Conservation (phyloP, 2,113 vertebrate genomes). For the Lepus europaeus region DNA sequence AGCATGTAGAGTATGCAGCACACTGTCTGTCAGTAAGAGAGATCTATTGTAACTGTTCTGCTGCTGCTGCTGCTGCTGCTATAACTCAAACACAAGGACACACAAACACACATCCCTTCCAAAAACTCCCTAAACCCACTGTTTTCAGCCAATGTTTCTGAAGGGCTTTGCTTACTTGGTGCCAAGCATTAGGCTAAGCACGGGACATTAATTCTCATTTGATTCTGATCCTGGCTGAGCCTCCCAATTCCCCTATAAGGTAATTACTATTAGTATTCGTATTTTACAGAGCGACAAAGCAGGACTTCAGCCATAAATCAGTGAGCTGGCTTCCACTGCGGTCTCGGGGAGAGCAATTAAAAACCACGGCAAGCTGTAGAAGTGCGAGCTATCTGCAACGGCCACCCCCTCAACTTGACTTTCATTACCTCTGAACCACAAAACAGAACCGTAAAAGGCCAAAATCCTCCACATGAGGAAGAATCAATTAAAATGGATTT, state of each 20-base stretch:
- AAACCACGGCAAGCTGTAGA: background rate
- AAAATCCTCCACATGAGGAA: slow-evolving; percentile 32
- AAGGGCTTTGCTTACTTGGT: slow-evolving; percentile 32
- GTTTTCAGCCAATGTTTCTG: slow-evolving; percentile 37
- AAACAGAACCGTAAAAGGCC: slow-evolving; percentile 67
- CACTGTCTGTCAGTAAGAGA: background rate
- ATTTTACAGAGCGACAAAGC: slow-evolving; percentile 48
- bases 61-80: background rate
- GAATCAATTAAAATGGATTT: slow-evolving; percentile 55
- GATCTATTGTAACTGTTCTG: background rate
- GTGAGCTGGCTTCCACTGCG: slow-evolving; percentile 53
- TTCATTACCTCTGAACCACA: slow-evolving; percentile 57
- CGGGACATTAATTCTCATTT: slow-evolving; percentile 48
- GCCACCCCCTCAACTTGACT: slow-evolving; percentile 1
- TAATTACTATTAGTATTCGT: slow-evolving; percentile 35
- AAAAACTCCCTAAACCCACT: background rate
- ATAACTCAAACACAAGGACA: slow-evolving; percentile 8
- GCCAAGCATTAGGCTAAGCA: slow-evolving; percentile 54
- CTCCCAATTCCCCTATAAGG: slow-evolving; percentile 58
- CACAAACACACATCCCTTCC: background rate
- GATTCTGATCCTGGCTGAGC: slow-evolving; percentile 58
- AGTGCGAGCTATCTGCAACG: background rate
- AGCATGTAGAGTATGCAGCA: background rate
- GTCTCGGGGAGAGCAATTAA: slow-evolving; percentile 57
- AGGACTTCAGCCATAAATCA: slow-evolving; percentile 64